Evolutionary conservation across 2,797 vertebrate genomes (phyloP).

Genomic region (Vultur gryphus): DNA sequence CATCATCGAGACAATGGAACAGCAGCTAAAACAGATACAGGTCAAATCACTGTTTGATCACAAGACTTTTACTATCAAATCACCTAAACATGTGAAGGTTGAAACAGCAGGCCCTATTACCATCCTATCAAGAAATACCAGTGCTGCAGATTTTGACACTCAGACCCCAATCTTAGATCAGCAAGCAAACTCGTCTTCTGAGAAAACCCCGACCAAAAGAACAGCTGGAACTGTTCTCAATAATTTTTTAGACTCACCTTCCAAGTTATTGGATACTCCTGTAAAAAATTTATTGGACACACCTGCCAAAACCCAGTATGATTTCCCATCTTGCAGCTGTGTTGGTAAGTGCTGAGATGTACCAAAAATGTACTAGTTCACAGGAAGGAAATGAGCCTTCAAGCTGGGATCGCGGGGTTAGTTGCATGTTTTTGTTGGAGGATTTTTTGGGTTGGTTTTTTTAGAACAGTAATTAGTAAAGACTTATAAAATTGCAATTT

Average conservation of each 20-base stretch:
- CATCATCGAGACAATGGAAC: slow-evolving; percentile 95
- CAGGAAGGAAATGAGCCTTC: slow-evolving; percentile 44
- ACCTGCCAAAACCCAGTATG: slow-evolving; percentile 95
- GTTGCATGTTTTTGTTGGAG: neutral
- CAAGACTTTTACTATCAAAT: slow-evolving; percentile 83
- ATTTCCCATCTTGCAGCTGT: slow-evolving; percentile 96
- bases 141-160: slow-evolving; percentile 73
- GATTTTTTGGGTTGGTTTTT: neutral
- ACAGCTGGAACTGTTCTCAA: slow-evolving; percentile 86
- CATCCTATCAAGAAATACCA: slow-evolving; percentile 82
- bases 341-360: slow-evolving; percentile 85
- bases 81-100: slow-evolving; percentile 88
- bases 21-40: slow-evolving; percentile 90
- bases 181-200: slow-evolving; percentile 71
- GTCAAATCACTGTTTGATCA: slow-evolving; percentile 90
- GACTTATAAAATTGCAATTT: slow-evolving; percentile 11
- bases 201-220: slow-evolving; percentile 88
- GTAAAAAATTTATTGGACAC: slow-evolving; percentile 94
- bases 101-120: slow-evolving; percentile 89
- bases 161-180: slow-evolving; percentile 64
- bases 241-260: slow-evolving; percentile 91
- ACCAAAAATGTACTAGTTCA: neutral
- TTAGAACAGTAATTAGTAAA: slow-evolving; percentile 9
- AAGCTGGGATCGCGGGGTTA: neutral
- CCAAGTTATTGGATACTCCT: slow-evolving; percentile 90